phyloP scores from a whole-genome alignment of 2,113 vertebrate genomes.

The Enhydra lutris region DNA sequence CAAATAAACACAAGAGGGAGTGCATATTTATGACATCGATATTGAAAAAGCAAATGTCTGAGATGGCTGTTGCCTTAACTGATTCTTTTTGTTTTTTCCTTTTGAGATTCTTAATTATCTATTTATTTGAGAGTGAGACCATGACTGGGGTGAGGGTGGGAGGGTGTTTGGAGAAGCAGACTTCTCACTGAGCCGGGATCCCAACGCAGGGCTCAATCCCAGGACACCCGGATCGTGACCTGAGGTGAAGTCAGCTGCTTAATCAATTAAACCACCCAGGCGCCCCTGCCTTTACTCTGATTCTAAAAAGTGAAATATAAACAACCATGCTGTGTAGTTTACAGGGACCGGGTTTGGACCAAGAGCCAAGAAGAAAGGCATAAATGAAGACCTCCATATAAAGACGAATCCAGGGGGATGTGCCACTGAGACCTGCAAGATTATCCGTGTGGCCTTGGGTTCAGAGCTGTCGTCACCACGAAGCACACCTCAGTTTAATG shows the following conservation, averaged over 20 bases:
- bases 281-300: slow-evolving; percentile 19
- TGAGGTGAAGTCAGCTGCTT: background rate
- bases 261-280: background rate
- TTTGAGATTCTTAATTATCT: background rate
- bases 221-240: background rate
- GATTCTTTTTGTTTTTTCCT: background rate
- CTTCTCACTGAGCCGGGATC: background rate
- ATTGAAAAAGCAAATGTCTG: background rate
- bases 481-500: background rate
- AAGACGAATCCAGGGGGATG: background rate
- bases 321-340: background rate
- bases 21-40: background rate
- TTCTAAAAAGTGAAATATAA: slow-evolving; percentile 46
- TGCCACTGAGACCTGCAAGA: background rate
- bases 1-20: background rate
- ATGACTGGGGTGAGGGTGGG: background rate
- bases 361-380: background rate
- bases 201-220: background rate
- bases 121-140: background rate
- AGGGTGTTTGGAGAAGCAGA: background rate
- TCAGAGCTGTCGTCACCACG: background rate
- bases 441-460: background rate
- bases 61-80: slow-evolving; percentile 33
- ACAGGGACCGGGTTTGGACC: slow-evolving; percentile 47
- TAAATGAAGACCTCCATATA: background rate